Percentiles rank a stretch among this genome's conserved stretches.
These are phyloP conservation scores for Choristoneura fumiferana DNA, from an alignment of 1,140 invertebrate genomes.

Conservation along the genomic window DNA sequence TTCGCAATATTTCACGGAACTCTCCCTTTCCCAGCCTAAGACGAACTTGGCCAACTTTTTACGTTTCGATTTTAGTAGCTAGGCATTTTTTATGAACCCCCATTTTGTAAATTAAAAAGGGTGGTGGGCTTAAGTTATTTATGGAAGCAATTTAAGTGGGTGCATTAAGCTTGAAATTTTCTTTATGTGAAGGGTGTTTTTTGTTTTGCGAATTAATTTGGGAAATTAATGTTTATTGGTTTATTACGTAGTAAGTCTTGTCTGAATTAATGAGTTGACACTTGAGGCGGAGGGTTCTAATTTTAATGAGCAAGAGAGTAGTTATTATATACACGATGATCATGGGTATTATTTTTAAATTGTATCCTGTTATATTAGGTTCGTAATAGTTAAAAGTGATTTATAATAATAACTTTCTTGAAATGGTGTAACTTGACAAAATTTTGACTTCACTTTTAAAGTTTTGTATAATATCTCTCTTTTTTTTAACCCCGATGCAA, in stretches of 20 bases:
- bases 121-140: slow-evolving; percentile 7
- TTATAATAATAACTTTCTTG: too few relatives aligned
- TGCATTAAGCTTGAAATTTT: slow-evolving; percentile 4
- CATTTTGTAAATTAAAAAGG: slow-evolving; percentile 13
- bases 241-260: background rate
- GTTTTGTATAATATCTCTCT: too few relatives aligned
- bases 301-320: too few relatives aligned
- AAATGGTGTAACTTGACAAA: too few relatives aligned
- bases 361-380: too few relatives aligned
- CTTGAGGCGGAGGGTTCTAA: background rate
- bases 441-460: too few relatives aligned
- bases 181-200: background rate
- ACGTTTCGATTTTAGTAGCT: slow-evolving; percentile 12
- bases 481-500: too few relatives aligned
- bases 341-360: too few relatives aligned
- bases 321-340: too few relatives aligned
- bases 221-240: slow-evolving; percentile 7
- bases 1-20: background rate
- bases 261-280: background rate
- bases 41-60: slow-evolving; percentile 6
- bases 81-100: slow-evolving; percentile 8
- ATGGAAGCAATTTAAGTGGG: slow-evolving; percentile 4
- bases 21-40: background rate
- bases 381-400: too few relatives aligned
- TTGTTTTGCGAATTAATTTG: slow-evolving; percentile 10